Percentiles rank a stretch among this genome's conserved stretches.
phyloP scores from a whole-genome alignment of 2,797 vertebrate species.

The Sphaeramia orbicularis region DNA sequence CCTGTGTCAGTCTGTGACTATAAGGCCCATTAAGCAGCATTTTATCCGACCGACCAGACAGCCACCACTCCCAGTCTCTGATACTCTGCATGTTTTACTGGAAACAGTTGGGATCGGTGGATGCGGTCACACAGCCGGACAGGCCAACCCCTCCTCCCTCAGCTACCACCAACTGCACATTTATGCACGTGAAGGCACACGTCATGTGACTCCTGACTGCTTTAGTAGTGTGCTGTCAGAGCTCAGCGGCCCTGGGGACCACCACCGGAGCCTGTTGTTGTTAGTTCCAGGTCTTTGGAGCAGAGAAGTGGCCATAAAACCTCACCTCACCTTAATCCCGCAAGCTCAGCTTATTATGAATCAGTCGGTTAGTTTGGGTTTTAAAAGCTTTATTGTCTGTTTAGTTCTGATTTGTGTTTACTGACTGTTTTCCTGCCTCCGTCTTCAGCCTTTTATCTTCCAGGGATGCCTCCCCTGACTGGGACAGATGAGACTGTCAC shows the following conservation, averaged over 20 bases:
- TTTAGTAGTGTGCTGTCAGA: constrained; percentile 25
- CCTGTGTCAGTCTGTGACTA: constrained; percentile 51
- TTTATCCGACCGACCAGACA: constrained; percentile 36
- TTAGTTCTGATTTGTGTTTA: constrained; percentile 34
- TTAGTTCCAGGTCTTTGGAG: constrained; percentile 53
- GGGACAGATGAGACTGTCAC: constrained; percentile 68
- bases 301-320: constrained; percentile 50
- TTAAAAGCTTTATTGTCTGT: constrained; percentile 45
- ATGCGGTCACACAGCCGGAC: constrained; percentile 59
- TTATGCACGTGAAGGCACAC: constrained; percentile 52
- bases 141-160: constrained; percentile 27
- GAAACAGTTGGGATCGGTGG: constrained; percentile 59
- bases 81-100: constrained; percentile 40
- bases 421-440: constrained; percentile 14
- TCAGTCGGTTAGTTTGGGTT: constrained; percentile 21
- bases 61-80: constrained; percentile 28
- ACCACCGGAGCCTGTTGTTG: constrained; percentile 61
- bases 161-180: constrained; percentile 52
- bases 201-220: constrained; percentile 67
- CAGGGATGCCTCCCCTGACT: constrained; percentile 37
- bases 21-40: constrained; percentile 33
- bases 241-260: constrained; percentile 62
- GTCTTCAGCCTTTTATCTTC: constrained; percentile 34
- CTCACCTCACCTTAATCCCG: constrained; percentile 25
- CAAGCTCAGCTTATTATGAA: constrained; percentile 30